These are phyloP conservation scores for Stenchaetothrips biformis DNA, from an alignment of 2,888 invertebrate genomes.

Conservation along the genomic window DNA sequence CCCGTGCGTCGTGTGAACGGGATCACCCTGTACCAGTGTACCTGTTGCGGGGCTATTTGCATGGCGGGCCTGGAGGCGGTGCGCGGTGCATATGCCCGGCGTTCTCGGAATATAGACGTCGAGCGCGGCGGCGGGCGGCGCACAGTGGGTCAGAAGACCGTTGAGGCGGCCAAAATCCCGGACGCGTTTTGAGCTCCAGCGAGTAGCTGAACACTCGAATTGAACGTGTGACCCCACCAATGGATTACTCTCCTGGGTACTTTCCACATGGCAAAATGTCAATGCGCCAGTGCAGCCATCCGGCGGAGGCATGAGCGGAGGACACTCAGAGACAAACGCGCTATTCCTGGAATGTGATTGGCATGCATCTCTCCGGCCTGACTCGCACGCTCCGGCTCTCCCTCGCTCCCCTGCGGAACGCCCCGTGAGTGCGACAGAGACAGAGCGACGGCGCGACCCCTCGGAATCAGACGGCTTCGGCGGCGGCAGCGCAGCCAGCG, in stretches of 20 bases:
- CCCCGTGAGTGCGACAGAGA: background rate
- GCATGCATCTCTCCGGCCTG: background rate
- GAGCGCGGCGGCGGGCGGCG: background rate
- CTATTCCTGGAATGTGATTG: slow-evolving; percentile 1
- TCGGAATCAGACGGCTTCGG: background rate
- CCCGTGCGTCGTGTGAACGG: too few relatives aligned
- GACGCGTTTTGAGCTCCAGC: too few relatives aligned
- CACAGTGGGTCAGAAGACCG: too few relatives aligned
- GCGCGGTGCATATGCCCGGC: background rate
- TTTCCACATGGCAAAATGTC: background rate
- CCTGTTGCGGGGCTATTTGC: background rate
- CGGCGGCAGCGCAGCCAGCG: background rate
- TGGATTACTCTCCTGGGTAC: too few relatives aligned
- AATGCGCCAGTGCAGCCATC: background rate
- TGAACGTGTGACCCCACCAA: too few relatives aligned
- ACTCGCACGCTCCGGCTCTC: too few relatives aligned
- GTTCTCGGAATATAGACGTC: background rate
- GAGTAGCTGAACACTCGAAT: too few relatives aligned
- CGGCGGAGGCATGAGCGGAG: background rate
- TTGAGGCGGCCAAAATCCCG: too few relatives aligned
- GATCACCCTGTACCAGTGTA: too few relatives aligned
- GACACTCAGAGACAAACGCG: background rate
- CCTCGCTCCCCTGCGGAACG: background rate
- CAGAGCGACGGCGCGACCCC: background rate
- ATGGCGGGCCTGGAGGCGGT: background rate